These are phyloP conservation scores for Hydrophis major DNA, from an alignment of 2,797 vertebrate species.

Conservation along the genomic window DNA sequence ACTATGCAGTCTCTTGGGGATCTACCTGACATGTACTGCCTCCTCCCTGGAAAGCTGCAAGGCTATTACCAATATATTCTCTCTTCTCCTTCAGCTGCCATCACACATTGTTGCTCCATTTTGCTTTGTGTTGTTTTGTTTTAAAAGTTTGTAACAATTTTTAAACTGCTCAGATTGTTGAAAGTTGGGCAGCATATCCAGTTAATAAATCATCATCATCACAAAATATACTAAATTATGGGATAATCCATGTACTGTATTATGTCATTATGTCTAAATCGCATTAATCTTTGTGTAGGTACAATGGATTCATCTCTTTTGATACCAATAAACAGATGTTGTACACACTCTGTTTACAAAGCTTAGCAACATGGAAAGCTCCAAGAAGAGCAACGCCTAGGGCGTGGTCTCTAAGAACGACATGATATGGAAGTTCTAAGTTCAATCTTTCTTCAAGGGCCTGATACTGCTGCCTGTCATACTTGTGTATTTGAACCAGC, in stretches of 20 bases:
- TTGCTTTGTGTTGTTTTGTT: background rate
- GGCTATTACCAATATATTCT: background rate
- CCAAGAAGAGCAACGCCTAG: background rate
- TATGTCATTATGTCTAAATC: background rate
- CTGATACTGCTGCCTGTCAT: too few species aligned
- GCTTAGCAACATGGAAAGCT: background rate
- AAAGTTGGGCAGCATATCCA: background rate
- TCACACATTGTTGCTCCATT: background rate
- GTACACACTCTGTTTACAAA: background rate
- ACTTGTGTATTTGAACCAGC: background rate
- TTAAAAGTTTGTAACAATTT: background rate
- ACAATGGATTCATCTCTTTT: background rate
- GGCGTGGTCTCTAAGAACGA: too few species aligned
- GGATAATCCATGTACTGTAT: background rate
- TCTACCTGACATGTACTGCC: background rate
- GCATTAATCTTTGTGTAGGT: background rate
- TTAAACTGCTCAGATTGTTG: background rate
- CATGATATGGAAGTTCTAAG: background rate
- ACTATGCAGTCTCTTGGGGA: background rate
- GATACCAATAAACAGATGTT: background rate
- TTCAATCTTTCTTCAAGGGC: background rate
- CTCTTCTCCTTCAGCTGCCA: background rate
- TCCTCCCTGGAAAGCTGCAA: background rate
- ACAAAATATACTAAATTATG: fast-evolving
- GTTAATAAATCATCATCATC: background rate